Evolutionary conservation across 2,797 vertebrate genomes (phyloP), one percentile per base, ranked within the genome.

Genomic region (Fistularia commersonii): DNA sequence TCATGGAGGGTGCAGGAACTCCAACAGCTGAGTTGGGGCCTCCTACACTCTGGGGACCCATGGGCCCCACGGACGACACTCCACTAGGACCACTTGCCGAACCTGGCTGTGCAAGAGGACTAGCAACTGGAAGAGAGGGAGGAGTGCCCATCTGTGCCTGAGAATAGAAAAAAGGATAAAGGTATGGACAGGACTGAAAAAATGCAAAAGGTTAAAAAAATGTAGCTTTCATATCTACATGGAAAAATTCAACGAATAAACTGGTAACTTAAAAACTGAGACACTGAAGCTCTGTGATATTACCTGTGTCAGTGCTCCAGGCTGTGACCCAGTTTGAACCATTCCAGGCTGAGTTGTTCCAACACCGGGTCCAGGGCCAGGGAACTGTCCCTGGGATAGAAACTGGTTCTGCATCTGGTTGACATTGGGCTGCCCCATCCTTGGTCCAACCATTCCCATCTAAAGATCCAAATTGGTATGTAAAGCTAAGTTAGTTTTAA

Each of bases 381-480:
- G 86, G 79, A 95, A 99, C 53, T 91, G 94, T 53, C 89, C 87
- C 64, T 95, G 91, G 14, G 93, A 81, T 59, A 97, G 82, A 79
- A 95, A 99, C 41, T 94, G 96, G 87, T 86, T 95, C 84, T 96
- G 96, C 67, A 95, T 87, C 70, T 93, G 93, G 64, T 84, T 88
- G 64, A 92, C 89, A 52, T 82, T 93, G 12, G 94, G 90, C 39
- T 93, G 93, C 14, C 85, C 77, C 88, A 97, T 92, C 57, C 95
- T 92, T 48, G 93, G 85, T 56, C 91, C 84, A 8, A 83, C 86
- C 79, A 97, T 94, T 61, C 90, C 93, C 88, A 96, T 90, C 92
- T 98, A 72, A 52, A 75, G 1, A 23, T 2, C 2, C 23, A 23
- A 23, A 23, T 23, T 23, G 23, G 23, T 23, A 23, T 11, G 8